phyloP scores from a whole-genome alignment of 2,888 invertebrate species.

The Euplagia quadripunctaria region DNA sequence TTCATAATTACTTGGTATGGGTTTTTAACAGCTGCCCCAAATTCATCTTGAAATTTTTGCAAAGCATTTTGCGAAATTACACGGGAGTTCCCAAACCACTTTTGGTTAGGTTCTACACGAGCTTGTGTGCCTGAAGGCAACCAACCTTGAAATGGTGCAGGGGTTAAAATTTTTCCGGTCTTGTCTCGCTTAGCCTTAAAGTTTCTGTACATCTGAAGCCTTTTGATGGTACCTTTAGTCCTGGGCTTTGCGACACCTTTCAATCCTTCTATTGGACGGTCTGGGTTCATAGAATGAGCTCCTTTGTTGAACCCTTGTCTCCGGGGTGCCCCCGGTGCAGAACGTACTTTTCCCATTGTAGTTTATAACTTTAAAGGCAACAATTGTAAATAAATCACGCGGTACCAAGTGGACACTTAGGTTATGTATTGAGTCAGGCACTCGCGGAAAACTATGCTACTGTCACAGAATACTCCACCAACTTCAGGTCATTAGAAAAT shows the following conservation, averaged over 20 bases:
- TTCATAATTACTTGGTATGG: slow-evolving; percentile 99
- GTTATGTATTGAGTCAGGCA: slow-evolving; percentile 34
- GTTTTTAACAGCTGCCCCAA: slow-evolving; percentile 97
- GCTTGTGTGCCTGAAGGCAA: slow-evolving; percentile 96
- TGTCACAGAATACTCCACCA: slow-evolving; percentile 42
- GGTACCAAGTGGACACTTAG: slow-evolving; percentile 33
- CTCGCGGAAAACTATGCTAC: slow-evolving; percentile 28
- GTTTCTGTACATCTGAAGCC: slow-evolving; percentile 99
- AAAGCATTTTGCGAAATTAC: slow-evolving; percentile 97
- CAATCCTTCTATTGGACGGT: slow-evolving; percentile 92
- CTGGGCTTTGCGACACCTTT: slow-evolving; percentile 95
- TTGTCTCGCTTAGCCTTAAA: slow-evolving; percentile 97
- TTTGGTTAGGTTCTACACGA: slow-evolving; percentile 98
- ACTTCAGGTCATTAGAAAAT: slow-evolving; percentile 35
- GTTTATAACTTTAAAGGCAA: slow-evolving; percentile 23
- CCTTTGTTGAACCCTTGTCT: slow-evolving; percentile 95
- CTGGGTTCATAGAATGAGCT: slow-evolving; percentile 98
- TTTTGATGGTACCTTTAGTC: slow-evolving; percentile 97
- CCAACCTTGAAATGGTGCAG: slow-evolving; percentile 98
- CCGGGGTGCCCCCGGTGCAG: slow-evolving; percentile 91
- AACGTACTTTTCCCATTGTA: slow-evolving; percentile 92
- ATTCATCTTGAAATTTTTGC: slow-evolving; percentile 97
- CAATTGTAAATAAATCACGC: slow-evolving; percentile 35
- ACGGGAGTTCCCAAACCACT: slow-evolving; percentile 99
- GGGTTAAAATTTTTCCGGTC: slow-evolving; percentile 95